Evolutionary conservation across 2,113 vertebrate genomes (phyloP).

Genomic region (Leucopternis melanops): DNA sequence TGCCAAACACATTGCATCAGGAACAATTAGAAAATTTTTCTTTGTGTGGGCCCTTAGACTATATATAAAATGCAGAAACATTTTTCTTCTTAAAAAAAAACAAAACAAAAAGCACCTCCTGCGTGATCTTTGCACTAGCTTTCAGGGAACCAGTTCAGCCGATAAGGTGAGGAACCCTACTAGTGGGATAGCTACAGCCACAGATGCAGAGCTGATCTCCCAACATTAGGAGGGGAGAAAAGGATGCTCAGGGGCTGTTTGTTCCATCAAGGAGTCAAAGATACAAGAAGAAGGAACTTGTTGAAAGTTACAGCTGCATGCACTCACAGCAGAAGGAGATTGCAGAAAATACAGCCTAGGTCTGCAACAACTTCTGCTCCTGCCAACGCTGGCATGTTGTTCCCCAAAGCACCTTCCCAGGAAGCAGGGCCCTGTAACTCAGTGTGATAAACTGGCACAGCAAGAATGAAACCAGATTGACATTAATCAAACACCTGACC

Average conservation of each 20-base stretch:
- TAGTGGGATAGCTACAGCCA: background rate
- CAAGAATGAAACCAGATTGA: background rate
- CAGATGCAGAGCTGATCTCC: background rate
- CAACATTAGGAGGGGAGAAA: background rate
- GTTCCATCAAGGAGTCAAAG: background rate
- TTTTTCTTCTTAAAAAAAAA: background rate
- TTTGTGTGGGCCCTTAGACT: background rate
- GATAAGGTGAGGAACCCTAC: background rate
- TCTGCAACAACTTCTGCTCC: background rate
- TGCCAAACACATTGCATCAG: conserved; percentile 33
- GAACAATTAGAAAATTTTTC: conserved; percentile 9
- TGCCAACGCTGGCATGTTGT: fast-evolving
- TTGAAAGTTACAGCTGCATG: background rate
- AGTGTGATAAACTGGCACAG: background rate
- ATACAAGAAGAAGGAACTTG: background rate
- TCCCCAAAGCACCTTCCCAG: background rate
- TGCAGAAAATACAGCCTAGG: background rate
- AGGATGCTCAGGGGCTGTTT: background rate
- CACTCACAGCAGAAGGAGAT: fast-evolving
- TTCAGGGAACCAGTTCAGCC: background rate
- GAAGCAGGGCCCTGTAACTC: background rate
- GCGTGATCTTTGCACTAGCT: background rate
- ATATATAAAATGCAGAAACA: background rate
- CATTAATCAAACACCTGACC: background rate
- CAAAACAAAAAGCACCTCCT: background rate